Evolutionary conservation across 2,888 invertebrate species (phyloP).

Genomic region (Hirtodrosophila histrioides): DNA sequence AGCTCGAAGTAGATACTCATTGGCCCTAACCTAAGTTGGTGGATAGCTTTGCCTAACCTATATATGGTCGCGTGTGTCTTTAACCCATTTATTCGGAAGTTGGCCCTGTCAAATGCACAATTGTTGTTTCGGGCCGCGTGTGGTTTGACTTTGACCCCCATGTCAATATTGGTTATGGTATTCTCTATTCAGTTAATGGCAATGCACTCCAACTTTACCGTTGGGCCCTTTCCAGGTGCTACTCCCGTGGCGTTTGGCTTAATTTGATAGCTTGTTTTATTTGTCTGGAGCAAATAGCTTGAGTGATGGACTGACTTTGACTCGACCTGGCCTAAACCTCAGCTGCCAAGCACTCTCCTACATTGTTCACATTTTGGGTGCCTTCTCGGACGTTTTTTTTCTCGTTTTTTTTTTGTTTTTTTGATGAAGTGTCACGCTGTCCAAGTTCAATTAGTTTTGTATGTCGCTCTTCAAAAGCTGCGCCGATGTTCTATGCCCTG

Average conservation of each 20-base stretch:
- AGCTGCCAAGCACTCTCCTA: slow-evolving; percentile 22
- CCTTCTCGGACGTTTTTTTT: slow-evolving; percentile 5
- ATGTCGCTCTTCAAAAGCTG: slow-evolving; percentile 65
- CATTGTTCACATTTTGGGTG: slow-evolving; percentile 41
- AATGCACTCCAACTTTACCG: slow-evolving; percentile 53
- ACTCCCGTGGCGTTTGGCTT: slow-evolving; percentile 65
- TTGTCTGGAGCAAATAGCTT: slow-evolving; percentile 74
- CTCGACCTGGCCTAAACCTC: slow-evolving; percentile 32
- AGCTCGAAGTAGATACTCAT: not conserved
- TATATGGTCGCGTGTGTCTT: slow-evolving; percentile 22
- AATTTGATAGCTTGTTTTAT: slow-evolving; percentile 77
- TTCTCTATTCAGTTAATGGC: slow-evolving; percentile 36
- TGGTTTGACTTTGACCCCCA: slow-evolving; percentile 70
- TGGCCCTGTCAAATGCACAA: slow-evolving; percentile 69
- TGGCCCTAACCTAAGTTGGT: not conserved
- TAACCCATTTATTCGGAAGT: slow-evolving; percentile 50
- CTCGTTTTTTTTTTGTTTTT: slow-evolving; percentile 9
- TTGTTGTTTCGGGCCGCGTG: slow-evolving; percentile 54
- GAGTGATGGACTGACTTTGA: slow-evolving; percentile 53
- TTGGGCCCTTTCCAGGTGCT: slow-evolving; percentile 47
- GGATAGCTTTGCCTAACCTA: slow-evolving; percentile 47
- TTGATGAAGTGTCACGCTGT: slow-evolving; percentile 80
- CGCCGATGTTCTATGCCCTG: slow-evolving; percentile 54
- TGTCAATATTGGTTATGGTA: slow-evolving; percentile 68
- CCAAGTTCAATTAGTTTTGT: slow-evolving; percentile 80